Base-by-base conservation (phyloP, 2,113 vertebrate species). In the Orientallactaga bullata region DNA sequence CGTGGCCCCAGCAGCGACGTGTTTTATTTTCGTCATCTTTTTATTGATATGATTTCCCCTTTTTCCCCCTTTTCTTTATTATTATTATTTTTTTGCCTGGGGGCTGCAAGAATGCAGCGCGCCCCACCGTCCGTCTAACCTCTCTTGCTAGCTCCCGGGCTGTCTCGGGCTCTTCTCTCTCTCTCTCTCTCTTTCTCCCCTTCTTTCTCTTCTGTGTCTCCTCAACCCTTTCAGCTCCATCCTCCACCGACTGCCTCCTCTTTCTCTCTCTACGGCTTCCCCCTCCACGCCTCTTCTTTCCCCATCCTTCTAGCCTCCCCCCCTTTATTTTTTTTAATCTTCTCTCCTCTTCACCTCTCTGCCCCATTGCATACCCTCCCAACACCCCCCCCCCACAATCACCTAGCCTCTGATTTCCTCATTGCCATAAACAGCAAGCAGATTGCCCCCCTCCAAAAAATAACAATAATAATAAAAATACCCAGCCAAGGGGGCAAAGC, bases 401-500 rank as follows among this genome's bases (percentile, higher is more conserved):
- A 71, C 74, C 82, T n/a, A n/a, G n/a, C 86, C 76, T 84, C 60
- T 4, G 87, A 77, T 47, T 76, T 89, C 60, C 80, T 72, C 76
- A 35, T 58, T 42, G 73, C 69, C 87, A 78, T 47, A 63, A 63
- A 65, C 72, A 39, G 78, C 78, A 61, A 88, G 90, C 77, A 61
- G 26, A 79, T 32, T 42, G 35, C 76, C 74, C 69, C n/a, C n/a
- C 69, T 28, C 28, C 23, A 26, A 65, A n/a, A n/a, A n/a, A n/a
- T n/a, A n/a, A n/a, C n/a, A n/a, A n/a, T n/a, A 92, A 96, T 94
- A 89, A 96, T 94, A 95, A 95, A 97, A 94, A 94, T 94, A 95
- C 90, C 96, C 97, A 87, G 97, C 93, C 94, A n/a, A 65, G 79
- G 94, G 96, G 97, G 96, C 89, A 94, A 95, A 95, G 86, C 95